Conservation (phyloP, 2,797 vertebrate species). For the Morus bassanus region DNA sequence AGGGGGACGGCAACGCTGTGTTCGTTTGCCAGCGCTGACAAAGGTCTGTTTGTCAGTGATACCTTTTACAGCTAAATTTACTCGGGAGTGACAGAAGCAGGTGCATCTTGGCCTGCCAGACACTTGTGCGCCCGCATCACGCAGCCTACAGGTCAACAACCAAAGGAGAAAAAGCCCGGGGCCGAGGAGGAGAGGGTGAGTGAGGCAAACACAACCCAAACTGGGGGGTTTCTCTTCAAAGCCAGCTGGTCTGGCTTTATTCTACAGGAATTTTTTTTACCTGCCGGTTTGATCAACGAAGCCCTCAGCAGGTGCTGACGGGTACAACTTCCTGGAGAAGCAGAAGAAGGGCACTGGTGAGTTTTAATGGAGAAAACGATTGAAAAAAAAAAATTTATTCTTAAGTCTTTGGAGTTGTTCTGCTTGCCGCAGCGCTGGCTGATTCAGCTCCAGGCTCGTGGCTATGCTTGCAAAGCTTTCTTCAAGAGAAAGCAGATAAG, state of each 20-base stretch:
- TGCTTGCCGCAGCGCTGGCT: neutral
- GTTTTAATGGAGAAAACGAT: conserved; percentile 77
- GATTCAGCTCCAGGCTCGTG: neutral
- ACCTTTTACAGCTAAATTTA: conserved; percentile 95
- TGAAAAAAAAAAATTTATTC: neutral
- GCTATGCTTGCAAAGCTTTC: neutral
- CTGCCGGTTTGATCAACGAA: conserved; percentile 83
- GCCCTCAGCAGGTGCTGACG: conserved; percentile 94
- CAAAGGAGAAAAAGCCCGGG: conserved; percentile 82
- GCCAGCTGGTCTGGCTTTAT: conserved; percentile 99
- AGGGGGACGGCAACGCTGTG: conserved; percentile 58
- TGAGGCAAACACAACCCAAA: conserved; percentile 87
- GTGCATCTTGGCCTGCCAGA: conserved; percentile 85
- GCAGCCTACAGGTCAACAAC: conserved; percentile 82
- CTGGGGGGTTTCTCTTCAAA: conserved; percentile 94
- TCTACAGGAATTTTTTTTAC: conserved; percentile 88
- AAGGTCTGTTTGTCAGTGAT: conserved; percentile 88
- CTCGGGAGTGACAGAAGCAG: conserved; percentile 89
- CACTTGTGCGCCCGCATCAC: conserved; percentile 81
- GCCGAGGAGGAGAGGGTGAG: conserved; percentile 87
- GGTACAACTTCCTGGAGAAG: conserved; percentile 96
- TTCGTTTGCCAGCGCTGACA: conserved; percentile 82
- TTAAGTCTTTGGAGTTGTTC: conserved; percentile 32
- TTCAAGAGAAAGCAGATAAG: neutral
- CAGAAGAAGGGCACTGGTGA: conserved; percentile 88